Percentiles rank a stretch among this genome's conserved stretches.
Evolutionary conservation across 2,888 invertebrate species (phyloP).

Genomic region (Busseola fusca): DNA sequence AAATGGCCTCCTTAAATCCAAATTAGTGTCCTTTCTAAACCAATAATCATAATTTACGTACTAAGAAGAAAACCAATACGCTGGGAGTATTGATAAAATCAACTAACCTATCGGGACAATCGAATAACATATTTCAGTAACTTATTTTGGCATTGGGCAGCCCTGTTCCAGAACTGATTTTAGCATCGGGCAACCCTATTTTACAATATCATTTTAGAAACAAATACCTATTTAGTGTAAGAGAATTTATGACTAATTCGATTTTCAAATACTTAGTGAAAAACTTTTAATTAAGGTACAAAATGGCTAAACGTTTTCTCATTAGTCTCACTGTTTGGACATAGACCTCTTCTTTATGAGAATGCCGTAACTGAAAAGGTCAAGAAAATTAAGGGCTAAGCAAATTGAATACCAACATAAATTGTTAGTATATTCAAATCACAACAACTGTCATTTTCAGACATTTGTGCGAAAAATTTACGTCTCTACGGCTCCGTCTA

Average conservation of each 20-base stretch:
- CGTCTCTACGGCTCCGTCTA: background rate
- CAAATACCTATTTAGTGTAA: slow-evolving; percentile 16
- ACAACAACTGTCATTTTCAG: background rate
- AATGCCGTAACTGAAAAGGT: background rate
- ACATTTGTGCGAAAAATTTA: background rate
- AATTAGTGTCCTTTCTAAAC: slow-evolving; percentile 19
- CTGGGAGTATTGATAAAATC: slow-evolving; percentile 38
- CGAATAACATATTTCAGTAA: slow-evolving; percentile 2
- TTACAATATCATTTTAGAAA: slow-evolving; percentile 25
- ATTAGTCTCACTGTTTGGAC: background rate
- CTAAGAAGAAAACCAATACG: slow-evolving; percentile 17
- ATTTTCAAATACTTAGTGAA: slow-evolving; percentile 21
- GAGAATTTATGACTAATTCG: slow-evolving; percentile 21
- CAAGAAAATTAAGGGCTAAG: background rate
- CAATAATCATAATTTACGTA: slow-evolving; percentile 36
- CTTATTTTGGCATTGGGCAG: background rate
- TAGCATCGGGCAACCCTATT: slow-evolving; percentile 4
- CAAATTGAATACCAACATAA: background rate
- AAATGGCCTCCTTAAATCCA: slow-evolving; percentile 31
- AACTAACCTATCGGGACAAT: slow-evolving; percentile 14
- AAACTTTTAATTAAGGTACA: slow-evolving; percentile 12
- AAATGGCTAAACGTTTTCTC: background rate
- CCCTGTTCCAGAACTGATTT: slow-evolving; percentile 5
- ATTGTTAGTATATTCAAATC: background rate
- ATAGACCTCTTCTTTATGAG: background rate